Evolutionary conservation across 2,113 vertebrate genomes (phyloP).

Genomic region (Oenanthe melanoleuca): DNA sequence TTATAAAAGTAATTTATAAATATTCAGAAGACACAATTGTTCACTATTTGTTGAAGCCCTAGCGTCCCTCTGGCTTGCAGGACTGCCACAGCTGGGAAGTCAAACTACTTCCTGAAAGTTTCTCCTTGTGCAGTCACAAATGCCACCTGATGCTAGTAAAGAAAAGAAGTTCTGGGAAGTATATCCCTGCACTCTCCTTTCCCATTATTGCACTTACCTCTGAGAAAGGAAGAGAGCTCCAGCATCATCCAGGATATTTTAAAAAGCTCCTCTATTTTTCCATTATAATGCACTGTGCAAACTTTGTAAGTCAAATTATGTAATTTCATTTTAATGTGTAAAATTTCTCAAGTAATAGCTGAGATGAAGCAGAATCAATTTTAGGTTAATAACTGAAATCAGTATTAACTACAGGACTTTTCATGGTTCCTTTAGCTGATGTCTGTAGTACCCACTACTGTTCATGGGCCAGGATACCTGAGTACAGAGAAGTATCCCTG

Average conservation of each 20-base stretch:
- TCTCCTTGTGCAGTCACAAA: neutral
- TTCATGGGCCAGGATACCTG: neutral
- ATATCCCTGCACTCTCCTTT: neutral
- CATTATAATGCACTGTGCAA: neutral
- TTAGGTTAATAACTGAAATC: slow-evolving; percentile 14
- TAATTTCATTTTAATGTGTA: neutral
- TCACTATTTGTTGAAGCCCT: neutral
- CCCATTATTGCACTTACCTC: neutral
- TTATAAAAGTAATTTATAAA: neutral
- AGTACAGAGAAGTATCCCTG: neutral
- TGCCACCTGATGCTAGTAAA: neutral
- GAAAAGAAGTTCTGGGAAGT: neutral
- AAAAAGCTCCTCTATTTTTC: neutral
- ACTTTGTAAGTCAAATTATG: neutral
- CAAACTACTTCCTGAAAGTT: neutral
- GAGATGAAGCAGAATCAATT: neutral
- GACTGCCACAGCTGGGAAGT: neutral
- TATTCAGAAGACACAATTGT: neutral
- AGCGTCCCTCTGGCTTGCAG: neutral
- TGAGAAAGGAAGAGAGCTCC: neutral
- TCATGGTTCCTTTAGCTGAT: neutral
- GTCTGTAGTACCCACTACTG: neutral
- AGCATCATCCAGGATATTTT: neutral
- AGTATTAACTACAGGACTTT: neutral
- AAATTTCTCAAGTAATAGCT: slow-evolving; percentile 14